phyloP scores from a whole-genome alignment of 2,113 vertebrate genomes.

The Planiliza haematocheilus region DNA sequence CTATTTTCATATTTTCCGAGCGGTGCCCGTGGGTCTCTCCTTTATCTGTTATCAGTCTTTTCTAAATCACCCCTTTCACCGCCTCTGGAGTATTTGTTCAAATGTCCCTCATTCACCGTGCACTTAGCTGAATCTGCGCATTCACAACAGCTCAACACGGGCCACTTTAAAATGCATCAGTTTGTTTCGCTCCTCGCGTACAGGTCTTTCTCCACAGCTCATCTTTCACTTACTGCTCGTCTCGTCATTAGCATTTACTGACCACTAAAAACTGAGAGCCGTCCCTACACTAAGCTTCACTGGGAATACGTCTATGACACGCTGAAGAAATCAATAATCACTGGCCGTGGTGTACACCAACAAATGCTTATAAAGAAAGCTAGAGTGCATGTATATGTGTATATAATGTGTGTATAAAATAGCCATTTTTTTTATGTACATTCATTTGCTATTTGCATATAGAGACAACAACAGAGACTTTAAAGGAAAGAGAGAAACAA shows the following conservation, averaged over 20 bases:
- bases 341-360: slow-evolving; percentile 2
- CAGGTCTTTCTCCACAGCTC: not conserved
- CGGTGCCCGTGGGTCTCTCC: too few species aligned
- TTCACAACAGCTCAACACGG: not conserved
- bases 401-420: slow-evolving; percentile 8
- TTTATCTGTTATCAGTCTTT: not conserved
- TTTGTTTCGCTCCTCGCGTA: not conserved
- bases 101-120: too few species aligned
- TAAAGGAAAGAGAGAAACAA: slow-evolving; percentile 6
- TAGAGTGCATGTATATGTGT: not conserved
- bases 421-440: too few species aligned
- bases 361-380: slow-evolving; percentile 3
- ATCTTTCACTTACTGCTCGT: not conserved
- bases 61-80: not conserved
- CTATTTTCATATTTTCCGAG: not conserved
- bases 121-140: not conserved
- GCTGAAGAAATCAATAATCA: slow-evolving; percentile 33
- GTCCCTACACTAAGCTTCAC: slow-evolving; percentile 16
- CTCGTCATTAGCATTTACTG: slow-evolving; percentile 14
- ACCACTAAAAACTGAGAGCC: slow-evolving; percentile 24
- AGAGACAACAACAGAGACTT: not conserved
- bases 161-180: not conserved
- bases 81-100: not conserved
- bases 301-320: slow-evolving; percentile 17
- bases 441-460: not conserved